Base-by-base conservation (phyloP, 1,140 invertebrate genomes). In the Eupeodes corollae region DNA sequence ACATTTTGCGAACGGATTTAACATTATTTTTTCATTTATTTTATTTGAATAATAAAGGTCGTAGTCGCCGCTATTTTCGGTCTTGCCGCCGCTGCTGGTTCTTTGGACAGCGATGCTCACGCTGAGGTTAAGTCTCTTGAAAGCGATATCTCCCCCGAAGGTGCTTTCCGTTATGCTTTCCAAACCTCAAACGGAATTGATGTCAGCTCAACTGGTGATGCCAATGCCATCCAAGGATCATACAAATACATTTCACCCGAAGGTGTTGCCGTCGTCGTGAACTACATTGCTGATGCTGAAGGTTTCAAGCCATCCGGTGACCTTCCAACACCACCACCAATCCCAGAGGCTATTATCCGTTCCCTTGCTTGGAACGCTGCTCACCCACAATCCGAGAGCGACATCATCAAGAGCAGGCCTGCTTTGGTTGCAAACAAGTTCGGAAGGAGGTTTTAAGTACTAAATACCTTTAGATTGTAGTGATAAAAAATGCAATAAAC, bases 201-300 rank as follows among this genome's bases (percentile, higher is more conserved):
- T 5, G 19, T 13, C n/a, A 9, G 12, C 6, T 26, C 30, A 18
- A 11, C 19, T 13, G 42, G 42, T 18, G 70, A 9, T 6, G 68
- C 70, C 21, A 67, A 68, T 52, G 70, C 75, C 50, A 72, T 74
- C 18, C 71, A 76, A 35, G 70, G 78, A 5, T 79, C 78, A 0
- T 69, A 75, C 5, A 82, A 82, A 11, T 44, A 32, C n/a, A 32
- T n/a, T 15, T 30, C 21, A 13, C 21, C 21, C 12, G 42, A 44
- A 15, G 42, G 42, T 31, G 31, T 32, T 13, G 21, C 42, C 10
- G 14, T 44, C n/a, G 11, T 31, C 30, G 6, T 44, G 6, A 11
- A 3, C 16, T 77, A 75, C 51, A 69, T 68, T 9, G 75, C 76
- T 21, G 75, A 77, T 54, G 75, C 77, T 53, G 75, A 77, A 49